These are phyloP conservation scores for Forficula auricularia DNA, from an alignment of 1,140 invertebrate species.

Conservation along the genomic window DNA sequence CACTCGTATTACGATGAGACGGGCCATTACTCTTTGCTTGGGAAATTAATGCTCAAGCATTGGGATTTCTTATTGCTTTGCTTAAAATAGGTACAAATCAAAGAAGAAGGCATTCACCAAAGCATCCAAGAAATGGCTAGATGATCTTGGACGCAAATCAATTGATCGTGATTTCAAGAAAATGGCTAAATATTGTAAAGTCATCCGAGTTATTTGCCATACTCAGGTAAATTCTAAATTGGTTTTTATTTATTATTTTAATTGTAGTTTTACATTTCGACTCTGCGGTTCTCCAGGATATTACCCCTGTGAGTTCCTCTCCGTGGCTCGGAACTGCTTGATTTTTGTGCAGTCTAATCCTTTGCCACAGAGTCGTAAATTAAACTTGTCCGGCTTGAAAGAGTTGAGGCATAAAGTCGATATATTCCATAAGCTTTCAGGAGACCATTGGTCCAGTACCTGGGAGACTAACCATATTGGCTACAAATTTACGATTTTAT, in stretches of 20 bases:
- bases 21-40: too few species aligned
- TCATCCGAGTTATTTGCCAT: slow-evolving; percentile 90
- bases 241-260: not conserved
- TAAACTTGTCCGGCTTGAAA: slow-evolving; percentile 26
- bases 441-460: slow-evolving; percentile 44
- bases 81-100: slow-evolving; percentile 76
- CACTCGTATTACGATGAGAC: too few species aligned
- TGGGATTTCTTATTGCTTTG: too few species aligned
- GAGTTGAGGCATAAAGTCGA: slow-evolving; percentile 31
- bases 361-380: slow-evolving; percentile 36
- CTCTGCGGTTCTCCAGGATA: not conserved
- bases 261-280: not conserved
- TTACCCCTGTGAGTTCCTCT: not conserved
- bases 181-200: slow-evolving; percentile 96
- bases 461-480: slow-evolving; percentile 51
- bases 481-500: slow-evolving; percentile 27
- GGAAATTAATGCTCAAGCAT: too few species aligned
- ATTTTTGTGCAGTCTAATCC: slow-evolving; percentile 10
- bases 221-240: slow-evolving; percentile 60
- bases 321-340: slow-evolving; percentile 10
- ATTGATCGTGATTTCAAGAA: slow-evolving; percentile 94
- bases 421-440: slow-evolving; percentile 51
- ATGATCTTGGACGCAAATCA: slow-evolving; percentile 86
- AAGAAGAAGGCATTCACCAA: slow-evolving; percentile 99
- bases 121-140: slow-evolving; percentile 95